Evolutionary conservation across 2,797 vertebrate genomes (phyloP).

Genomic region (Knipowitschia caucasica): DNA sequence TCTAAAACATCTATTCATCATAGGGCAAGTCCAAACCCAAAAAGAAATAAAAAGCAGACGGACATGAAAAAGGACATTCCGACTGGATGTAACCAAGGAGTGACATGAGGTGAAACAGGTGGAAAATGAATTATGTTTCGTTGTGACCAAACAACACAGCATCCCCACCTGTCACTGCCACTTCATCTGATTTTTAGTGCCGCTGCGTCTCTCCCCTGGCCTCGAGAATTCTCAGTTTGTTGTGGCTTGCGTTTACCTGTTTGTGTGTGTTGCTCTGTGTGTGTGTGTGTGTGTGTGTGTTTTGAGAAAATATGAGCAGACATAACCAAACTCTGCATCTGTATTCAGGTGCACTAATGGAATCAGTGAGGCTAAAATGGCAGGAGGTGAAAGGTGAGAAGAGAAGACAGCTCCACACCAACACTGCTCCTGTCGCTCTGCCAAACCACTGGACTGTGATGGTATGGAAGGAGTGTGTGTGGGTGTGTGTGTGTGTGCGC

Average conservation of each 20-base stretch:
- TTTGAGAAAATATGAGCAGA: constrained; percentile 37
- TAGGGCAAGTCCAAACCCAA: not conserved
- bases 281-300: constrained; percentile 33
- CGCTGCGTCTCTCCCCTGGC: constrained; percentile 17
- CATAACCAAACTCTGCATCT: constrained; percentile 48
- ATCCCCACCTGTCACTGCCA: constrained; percentile 38
- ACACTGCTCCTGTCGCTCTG: constrained; percentile 59
- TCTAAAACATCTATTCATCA: too few relatives aligned
- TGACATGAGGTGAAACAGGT: constrained; percentile 40
- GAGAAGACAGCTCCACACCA: constrained; percentile 62
- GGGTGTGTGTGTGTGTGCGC: constrained; percentile 12
- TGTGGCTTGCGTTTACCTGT: too few relatives aligned
- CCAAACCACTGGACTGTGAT: constrained; percentile 67
- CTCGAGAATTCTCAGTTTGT: constrained; percentile 27
- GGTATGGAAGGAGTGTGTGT: constrained; percentile 42
- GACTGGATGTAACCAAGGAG: constrained; percentile 15
- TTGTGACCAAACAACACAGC: constrained; percentile 25
- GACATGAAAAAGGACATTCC: constrained; percentile 7
- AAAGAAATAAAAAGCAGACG: constrained; percentile 5
- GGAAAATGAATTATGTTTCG: constrained; percentile 41
- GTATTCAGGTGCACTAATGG: constrained; percentile 72
- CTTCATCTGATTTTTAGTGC: constrained; percentile 38
- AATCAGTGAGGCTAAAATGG: constrained; percentile 76
- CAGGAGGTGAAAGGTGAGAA: constrained; percentile 73
- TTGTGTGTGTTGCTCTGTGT: constrained; percentile 37